Percentiles rank a stretch among this genome's conserved stretches.
Conservation (phyloP, 2,113 vertebrate genomes). For the Euleptes europaea region DNA sequence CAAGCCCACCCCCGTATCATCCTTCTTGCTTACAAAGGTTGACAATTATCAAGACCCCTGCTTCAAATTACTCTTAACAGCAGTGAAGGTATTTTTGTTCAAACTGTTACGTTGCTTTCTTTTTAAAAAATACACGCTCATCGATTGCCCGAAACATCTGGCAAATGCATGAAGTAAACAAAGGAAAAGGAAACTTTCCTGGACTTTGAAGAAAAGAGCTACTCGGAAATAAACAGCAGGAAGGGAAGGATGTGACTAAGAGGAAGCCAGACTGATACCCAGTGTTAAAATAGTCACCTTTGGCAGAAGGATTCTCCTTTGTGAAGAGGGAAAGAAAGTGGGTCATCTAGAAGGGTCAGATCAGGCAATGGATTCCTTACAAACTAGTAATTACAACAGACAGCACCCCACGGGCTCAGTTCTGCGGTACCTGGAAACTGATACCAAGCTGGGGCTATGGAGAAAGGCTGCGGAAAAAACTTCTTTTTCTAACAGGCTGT, state of each 20-base stretch:
- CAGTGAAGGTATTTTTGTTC: too few relatives aligned
- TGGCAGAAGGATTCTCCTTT: background rate
- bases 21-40: too few relatives aligned
- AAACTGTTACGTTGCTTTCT: too few relatives aligned
- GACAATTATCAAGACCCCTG: background rate
- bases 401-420: too few relatives aligned
- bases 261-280: background rate
- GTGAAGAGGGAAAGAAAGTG: too few relatives aligned
- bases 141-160: background rate
- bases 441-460: too few relatives aligned
- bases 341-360: background rate
- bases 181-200: background rate
- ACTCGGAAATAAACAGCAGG: background rate
- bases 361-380: background rate
- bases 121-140: background rate
- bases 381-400: background rate
- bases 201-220: background rate
- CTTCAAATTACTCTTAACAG: too few relatives aligned
- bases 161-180: background rate
- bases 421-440: too few relatives aligned
- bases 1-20: too few relatives aligned
- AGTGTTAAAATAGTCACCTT: background rate
- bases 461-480: too few relatives aligned
- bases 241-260: background rate
- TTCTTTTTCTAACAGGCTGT: too few relatives aligned